Evolutionary conservation across 2,797 vertebrate genomes (phyloP).

Genomic region (Mastacembelus armatus): DNA sequence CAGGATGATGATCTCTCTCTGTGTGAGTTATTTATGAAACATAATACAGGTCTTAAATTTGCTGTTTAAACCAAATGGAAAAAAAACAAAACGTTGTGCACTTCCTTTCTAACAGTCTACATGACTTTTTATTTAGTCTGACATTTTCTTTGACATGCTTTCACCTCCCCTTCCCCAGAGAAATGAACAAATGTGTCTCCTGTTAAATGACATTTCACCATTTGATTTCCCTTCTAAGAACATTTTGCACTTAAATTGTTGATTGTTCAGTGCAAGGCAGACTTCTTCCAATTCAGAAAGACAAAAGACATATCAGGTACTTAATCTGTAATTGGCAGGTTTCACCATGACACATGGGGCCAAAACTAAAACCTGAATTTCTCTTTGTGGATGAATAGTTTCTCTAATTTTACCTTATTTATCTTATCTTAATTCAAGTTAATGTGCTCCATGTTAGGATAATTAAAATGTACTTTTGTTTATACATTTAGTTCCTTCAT

Average conservation of each 20-base stretch:
- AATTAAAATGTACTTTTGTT: neutral
- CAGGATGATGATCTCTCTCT: neutral
- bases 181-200: conserved; percentile 15
- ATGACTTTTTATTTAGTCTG: conserved; percentile 30
- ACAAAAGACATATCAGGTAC: too few relatives aligned
- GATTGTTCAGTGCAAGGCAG: neutral
- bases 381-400: too few relatives aligned
- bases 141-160: conserved; percentile 29
- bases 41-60: conserved; percentile 11
- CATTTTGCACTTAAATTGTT: neutral
- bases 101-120: conserved; percentile 18
- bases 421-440: neutral
- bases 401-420: too few relatives aligned
- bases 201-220: conserved; percentile 10
- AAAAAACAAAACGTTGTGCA: neutral
- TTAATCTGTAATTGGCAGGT: too few relatives aligned
- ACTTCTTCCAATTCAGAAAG: too few relatives aligned
- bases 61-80: neutral
- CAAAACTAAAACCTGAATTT: too few relatives aligned
- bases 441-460: neutral
- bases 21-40: conserved; percentile 17
- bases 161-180: conserved; percentile 5
- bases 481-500: neutral
- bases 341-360: too few relatives aligned
- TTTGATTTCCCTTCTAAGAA: neutral